These are phyloP conservation scores for Megathymus violae DNA, from an alignment of 1,140 invertebrate genomes.

Conservation along the genomic window DNA sequence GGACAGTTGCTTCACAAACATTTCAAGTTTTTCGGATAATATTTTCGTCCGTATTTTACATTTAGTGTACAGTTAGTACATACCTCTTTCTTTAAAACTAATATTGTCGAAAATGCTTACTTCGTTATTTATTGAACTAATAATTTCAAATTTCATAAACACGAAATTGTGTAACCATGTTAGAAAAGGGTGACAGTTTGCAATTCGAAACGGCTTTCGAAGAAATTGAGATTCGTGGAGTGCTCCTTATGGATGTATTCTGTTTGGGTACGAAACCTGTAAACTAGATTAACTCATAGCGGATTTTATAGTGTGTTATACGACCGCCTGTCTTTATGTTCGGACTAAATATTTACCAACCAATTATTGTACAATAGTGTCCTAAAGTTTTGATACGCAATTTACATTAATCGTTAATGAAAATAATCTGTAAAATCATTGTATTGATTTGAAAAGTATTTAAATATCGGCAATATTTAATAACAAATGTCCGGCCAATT, in stretches of 20 bases:
- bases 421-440: no score
- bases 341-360: slow-evolving; percentile 32
- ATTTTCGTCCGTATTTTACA: no score
- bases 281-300: slow-evolving; percentile 33
- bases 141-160: no score
- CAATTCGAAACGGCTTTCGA: slow-evolving; percentile 11
- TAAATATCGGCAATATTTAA: no score
- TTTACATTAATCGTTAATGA: neutral
- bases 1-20: neutral
- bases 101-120: no score
- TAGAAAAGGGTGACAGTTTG: slow-evolving; percentile 20
- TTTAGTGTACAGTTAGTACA: no score
- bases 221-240: slow-evolving; percentile 28
- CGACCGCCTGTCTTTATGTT: slow-evolving; percentile 34
- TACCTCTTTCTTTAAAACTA: no score
- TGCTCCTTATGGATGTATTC: slow-evolving; percentile 21
- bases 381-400: slow-evolving; percentile 38
- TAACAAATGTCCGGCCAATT: no score
- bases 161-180: no score
- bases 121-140: no score
- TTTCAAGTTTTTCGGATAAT: no score
- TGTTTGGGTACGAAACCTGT: slow-evolving; percentile 25
- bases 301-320: slow-evolving; percentile 33
- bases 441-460: no score
- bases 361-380: slow-evolving; percentile 40